Base-by-base conservation (phyloP, 2,888 invertebrate genomes). In the Alentia gelatinosa region DNA sequence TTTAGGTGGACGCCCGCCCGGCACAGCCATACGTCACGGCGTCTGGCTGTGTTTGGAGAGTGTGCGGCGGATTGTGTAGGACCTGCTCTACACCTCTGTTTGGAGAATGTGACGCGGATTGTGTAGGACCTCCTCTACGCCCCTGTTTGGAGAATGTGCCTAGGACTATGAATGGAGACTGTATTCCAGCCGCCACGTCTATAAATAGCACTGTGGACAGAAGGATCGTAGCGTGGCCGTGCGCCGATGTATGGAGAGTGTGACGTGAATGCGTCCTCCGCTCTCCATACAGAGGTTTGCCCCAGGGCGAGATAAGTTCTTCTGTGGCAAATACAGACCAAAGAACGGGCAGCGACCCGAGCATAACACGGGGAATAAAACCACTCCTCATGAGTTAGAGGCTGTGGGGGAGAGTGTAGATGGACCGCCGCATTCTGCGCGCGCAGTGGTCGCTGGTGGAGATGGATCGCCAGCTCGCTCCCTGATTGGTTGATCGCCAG, bases 181-280 rank as follows among this genome's bases (percentile, higher is more conserved):
- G 74, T 74, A 63, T 4, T 26, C 63, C 5, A 26, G 74, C 26
- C n/a, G 74, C 30, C 30, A 15, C 9, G 4, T 35, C 39, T 23
- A 79, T 79, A 79, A 79, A 79, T 79, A 79, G 79, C 4, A 33
- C n/a, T 68, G 26, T 68, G 68, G 68, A 39, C 79, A 79, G 37
- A 37, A 39, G 79, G 79, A 4, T 26, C 30, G 30, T 3, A 12
- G 74, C n/a, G 15, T 5, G 15, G 23, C 68, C n/a, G 7, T n/a
- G 23, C 79, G n/a, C 79, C 79, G 39, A 79, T 79, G 79, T 79
- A 19, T 79, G 79, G 79, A 79, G 37, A 79, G 79, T 79, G 79
- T 79, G 79, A 79, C 1, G 12, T 35, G 79, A 35, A 79, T 79
- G 79, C 37, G n/a, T 19, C 9, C 12, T 1, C 12, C 37, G 39